Conservation (phyloP, 2,888 invertebrate species). For the Perizoma flavofasciatum region DNA sequence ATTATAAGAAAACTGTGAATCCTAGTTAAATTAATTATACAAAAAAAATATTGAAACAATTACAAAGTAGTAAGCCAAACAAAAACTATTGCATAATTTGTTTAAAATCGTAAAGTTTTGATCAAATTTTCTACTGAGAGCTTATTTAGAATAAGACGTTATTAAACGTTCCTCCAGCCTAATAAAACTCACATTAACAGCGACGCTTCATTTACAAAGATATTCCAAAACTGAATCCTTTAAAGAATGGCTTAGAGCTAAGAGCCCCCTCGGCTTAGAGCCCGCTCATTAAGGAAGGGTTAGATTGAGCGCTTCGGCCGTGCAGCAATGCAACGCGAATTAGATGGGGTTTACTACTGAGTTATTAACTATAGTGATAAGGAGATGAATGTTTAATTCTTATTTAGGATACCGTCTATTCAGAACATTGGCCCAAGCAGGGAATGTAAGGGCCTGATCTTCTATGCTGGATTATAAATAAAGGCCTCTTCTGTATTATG, state of each 20-base stretch:
- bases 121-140: neutral
- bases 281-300: slow-evolving; percentile 64
- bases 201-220: slow-evolving; percentile 44
- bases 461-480: too few relatives aligned
- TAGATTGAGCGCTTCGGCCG: slow-evolving; percentile 55
- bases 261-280: slow-evolving; percentile 26
- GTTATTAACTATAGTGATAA: slow-evolving; percentile 55
- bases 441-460: neutral
- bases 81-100: too few relatives aligned
- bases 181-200: slow-evolving; percentile 33
- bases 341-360: slow-evolving; percentile 59
- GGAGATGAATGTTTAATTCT: slow-evolving; percentile 38
- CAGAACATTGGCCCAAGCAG: too few relatives aligned
- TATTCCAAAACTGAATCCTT: slow-evolving; percentile 31
- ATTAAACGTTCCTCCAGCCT: slow-evolving; percentile 31
- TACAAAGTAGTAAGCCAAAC: too few relatives aligned
- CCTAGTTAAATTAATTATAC: too few relatives aligned
- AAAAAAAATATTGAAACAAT: too few relatives aligned
- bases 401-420: too few relatives aligned
- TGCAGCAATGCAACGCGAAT: slow-evolving; percentile 52
- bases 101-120: neutral
- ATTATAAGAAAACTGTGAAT: too few relatives aligned
- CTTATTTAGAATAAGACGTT: slow-evolving; percentile 18
- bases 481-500: too few relatives aligned
- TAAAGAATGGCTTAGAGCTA: slow-evolving; percentile 39